Conservation (phyloP, 2,113 vertebrate genomes). For the Gnathonemus longibarbis region DNA sequence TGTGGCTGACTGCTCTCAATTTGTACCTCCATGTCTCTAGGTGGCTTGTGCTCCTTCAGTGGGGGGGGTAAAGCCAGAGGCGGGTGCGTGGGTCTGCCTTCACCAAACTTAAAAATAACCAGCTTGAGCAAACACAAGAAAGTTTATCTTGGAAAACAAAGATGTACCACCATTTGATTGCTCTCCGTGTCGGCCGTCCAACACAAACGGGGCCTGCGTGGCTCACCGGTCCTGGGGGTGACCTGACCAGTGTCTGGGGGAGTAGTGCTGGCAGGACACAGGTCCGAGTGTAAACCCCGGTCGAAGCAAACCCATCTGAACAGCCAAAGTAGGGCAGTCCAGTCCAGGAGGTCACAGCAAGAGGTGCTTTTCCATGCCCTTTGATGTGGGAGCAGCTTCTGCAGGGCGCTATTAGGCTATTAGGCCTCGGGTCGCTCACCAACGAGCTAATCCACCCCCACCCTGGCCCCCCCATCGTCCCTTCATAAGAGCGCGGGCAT, state of each 20-base stretch:
- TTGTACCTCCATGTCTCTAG: slow-evolving; percentile 42
- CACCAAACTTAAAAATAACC: slow-evolving; percentile 55
- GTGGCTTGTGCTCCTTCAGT: slow-evolving; percentile 38
- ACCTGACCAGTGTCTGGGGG: slow-evolving; percentile 4
- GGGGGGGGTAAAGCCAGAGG: slow-evolving; percentile 43
- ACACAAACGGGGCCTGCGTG: slow-evolving; percentile 27
- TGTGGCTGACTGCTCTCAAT: slow-evolving; percentile 34
- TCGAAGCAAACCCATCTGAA: not conserved
- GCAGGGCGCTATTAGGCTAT: slow-evolving; percentile 39
- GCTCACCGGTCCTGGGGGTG: slow-evolving; percentile 11
- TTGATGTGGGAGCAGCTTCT: slow-evolving; percentile 28
- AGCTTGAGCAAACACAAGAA: slow-evolving; percentile 37
- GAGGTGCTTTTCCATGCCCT: not conserved
- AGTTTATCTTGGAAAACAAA: slow-evolving; percentile 60
- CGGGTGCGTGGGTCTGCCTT: slow-evolving; percentile 36
- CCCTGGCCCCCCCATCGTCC: slow-evolving; percentile 32
- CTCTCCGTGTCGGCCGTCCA: slow-evolving; percentile 34
- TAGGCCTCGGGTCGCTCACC: slow-evolving; percentile 48
- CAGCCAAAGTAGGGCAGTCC: not conserved
- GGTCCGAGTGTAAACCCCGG: not conserved
- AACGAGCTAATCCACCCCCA: slow-evolving; percentile 41
- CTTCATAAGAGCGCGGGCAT: slow-evolving; percentile 32
- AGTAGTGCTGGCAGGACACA: slow-evolving; percentile 9
- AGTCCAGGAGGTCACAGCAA: slow-evolving; percentile 1
- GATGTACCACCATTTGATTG: slow-evolving; percentile 42